Evolutionary conservation across 2,888 invertebrate species (phyloP).

Genomic region (Phengaris alcon): DNA sequence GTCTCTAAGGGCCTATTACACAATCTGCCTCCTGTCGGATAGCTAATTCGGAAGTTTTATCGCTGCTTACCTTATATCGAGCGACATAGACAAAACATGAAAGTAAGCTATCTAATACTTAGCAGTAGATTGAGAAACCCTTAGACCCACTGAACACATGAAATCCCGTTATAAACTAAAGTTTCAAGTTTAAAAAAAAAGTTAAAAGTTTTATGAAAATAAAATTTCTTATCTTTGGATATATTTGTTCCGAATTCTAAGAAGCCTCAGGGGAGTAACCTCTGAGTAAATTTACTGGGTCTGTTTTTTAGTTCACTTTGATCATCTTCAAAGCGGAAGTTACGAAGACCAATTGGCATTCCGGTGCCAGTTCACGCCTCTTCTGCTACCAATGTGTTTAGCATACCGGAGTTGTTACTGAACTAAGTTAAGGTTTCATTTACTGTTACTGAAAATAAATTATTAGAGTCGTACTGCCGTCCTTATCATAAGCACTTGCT

Average conservation of each 20-base stretch:
- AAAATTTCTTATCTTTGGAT: background rate
- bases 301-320: constrained; percentile 25
- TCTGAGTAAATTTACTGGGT: background rate
- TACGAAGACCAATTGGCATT: constrained; percentile 24
- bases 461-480: background rate
- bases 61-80: too few species aligned
- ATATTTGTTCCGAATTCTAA: background rate
- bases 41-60: too few species aligned
- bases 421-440: background rate
- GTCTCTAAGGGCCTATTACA: too few species aligned
- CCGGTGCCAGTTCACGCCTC: background rate
- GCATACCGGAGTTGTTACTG: background rate
- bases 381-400: background rate
- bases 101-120: too few species aligned
- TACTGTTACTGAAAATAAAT: background rate
- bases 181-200: too few species aligned
- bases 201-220: constrained; percentile 10
- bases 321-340: constrained; percentile 26
- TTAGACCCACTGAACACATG: too few species aligned
- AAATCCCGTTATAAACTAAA: too few species aligned
- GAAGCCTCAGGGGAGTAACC: background rate
- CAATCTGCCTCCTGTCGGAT: too few species aligned
- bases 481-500: too few species aligned
- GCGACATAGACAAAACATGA: too few species aligned
- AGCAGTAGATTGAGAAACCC: too few species aligned